Evolutionary conservation across 1,140 invertebrate species (phyloP).

Genomic region (Akabosia matsudoensis): DNA sequence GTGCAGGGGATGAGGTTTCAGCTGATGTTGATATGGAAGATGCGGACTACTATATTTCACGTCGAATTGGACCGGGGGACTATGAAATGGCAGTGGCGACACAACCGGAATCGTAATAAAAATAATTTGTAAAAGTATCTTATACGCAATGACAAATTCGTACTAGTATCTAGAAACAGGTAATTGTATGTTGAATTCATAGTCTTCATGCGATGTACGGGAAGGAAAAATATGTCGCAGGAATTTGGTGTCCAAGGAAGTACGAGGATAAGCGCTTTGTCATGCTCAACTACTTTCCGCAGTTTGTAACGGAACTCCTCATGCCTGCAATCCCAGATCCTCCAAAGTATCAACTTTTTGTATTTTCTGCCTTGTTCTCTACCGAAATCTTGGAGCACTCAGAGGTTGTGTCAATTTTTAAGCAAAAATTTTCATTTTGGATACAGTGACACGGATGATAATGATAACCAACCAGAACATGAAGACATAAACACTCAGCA

Average conservation of each 20-base stretch:
- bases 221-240: slow-evolving; percentile 26
- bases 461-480: not conserved
- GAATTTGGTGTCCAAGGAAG: slow-evolving; percentile 43
- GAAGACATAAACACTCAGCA: not conserved
- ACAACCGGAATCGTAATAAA: slow-evolving; percentile 14
- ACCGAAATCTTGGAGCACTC: slow-evolving; percentile 16
- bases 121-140: not conserved
- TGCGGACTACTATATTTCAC: not conserved
- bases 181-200: no score
- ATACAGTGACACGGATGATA: slow-evolving; percentile 6
- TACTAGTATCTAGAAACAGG: no score
- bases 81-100: not conserved
- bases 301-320: slow-evolving; percentile 43
- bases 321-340: slow-evolving; percentile 26
- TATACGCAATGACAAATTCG: not conserved
- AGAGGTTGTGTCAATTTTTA: slow-evolving; percentile 20
- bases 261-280: slow-evolving; percentile 44
- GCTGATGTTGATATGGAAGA: not conserved
- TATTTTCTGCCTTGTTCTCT: slow-evolving; percentile 31
- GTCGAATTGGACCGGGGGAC: not conserved
- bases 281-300: slow-evolving; percentile 44
- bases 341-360: slow-evolving; percentile 39
- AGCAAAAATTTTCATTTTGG: not conserved
- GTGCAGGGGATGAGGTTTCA: not conserved
- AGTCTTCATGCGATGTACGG: slow-evolving; percentile 44